phyloP scores from a whole-genome alignment of 2,113 vertebrate species.

The Pluvianellus socialis region DNA sequence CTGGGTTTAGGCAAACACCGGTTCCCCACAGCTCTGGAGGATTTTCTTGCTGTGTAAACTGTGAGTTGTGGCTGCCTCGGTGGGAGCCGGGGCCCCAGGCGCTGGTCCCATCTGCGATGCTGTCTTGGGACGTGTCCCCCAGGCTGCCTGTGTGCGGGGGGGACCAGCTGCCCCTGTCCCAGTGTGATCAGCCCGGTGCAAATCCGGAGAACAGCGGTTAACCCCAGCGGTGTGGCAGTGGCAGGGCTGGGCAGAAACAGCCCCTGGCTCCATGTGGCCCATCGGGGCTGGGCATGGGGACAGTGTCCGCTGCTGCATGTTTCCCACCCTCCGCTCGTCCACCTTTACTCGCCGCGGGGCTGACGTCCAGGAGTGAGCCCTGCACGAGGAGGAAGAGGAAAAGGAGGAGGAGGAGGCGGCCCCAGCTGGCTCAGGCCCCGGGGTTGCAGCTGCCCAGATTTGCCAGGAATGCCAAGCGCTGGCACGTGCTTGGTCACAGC shows the following conservation, averaged over 20 bases:
- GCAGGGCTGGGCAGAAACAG: background rate
- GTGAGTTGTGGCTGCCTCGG: background rate
- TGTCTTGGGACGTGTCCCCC: background rate
- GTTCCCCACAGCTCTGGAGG: background rate
- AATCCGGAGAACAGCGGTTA: background rate
- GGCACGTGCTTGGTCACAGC: rapidly evolving
- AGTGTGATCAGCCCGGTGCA: background rate
- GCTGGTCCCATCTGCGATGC: background rate
- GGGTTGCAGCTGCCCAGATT: background rate
- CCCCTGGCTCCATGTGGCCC: background rate
- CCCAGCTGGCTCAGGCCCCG: background rate
- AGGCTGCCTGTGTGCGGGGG: background rate
- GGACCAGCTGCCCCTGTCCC: rapidly evolving
- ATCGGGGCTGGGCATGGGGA: background rate
- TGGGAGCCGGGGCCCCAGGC: background rate
- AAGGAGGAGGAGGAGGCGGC: background rate
- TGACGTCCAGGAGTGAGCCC: background rate
- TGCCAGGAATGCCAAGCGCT: background rate
- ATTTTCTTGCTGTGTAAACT: background rate
- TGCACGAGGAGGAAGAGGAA: background rate
- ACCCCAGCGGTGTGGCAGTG: background rate
- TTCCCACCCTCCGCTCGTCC: background rate
- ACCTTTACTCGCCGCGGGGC: background rate
- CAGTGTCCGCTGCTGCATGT: background rate
- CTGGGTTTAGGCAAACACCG: background rate